Evolutionary conservation across 2,888 invertebrate species (phyloP), one percentile per base, ranked within the genome.

Genomic region (Phytoseiulus persimilis): DNA sequence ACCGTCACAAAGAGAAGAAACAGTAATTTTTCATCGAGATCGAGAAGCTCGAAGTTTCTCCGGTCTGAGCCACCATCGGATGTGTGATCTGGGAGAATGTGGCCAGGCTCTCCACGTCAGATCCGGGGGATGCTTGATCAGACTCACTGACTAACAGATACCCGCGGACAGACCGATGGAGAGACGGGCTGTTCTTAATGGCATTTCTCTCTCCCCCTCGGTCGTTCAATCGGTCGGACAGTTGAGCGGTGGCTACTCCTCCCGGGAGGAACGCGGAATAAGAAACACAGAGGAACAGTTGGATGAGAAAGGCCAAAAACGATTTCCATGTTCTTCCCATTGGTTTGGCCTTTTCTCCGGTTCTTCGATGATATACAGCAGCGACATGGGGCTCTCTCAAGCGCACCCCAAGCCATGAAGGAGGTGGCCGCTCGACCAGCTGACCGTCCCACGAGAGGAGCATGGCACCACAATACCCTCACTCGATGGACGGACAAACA

Each of bases 311-410:
- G 87, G 87, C 32, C 87, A 87, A 87, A 87, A 87, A 87, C 33
- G 87, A 87, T 87, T 87, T 87, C 33, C 87, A 87, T 87, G 87
- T 87, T 87, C 87, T 31, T 32, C 33, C 31, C 83, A 83, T 31
- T 83, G 65, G 23, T 65, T 65, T 65, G 65, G 65, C 28, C 65
- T 65, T 65, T 65, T 14, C 65, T 18, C 28, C 28, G 14, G 14
- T 28, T 65, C 65, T 65, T 23, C 65, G 65, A 65, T 65, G 65
- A 65, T 65, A 65, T 65, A 65, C 65, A 65, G 65, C 65, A 65
- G 28, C 65, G 65, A 65, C 65, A 65, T 65, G 11, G 65, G 18
- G 65, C 65, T 65, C 65, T 14, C 65, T 65, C 65, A 28, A 65
- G 18, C 65, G 65, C 65, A 65, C 1, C 65, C 23, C 65, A 65